phyloP scores from a whole-genome alignment of 2,797 vertebrate genomes.

The Semotilus atromaculatus region DNA sequence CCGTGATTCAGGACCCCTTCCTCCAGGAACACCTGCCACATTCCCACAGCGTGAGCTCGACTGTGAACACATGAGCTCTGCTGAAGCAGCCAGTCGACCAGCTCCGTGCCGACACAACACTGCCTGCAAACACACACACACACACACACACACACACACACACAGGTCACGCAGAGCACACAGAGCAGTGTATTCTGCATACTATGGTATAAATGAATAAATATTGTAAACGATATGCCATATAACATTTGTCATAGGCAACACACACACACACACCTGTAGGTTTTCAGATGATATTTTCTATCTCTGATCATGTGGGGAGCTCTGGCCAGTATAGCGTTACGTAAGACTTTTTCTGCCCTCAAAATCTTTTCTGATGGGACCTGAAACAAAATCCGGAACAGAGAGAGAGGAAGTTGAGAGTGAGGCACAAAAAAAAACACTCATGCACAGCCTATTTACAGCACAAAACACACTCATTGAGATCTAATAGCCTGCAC shows the following conservation, averaged over 20 bases:
- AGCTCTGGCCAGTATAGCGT: conserved; percentile 90
- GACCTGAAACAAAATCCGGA: conserved; percentile 75
- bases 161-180: background rate
- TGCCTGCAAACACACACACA: conserved; percentile 78
- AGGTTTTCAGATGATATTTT: conserved; percentile 98
- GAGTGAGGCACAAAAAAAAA: conserved; percentile 10
- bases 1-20: conserved; percentile 95
- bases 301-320: conserved; percentile 99
- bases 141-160: conserved; percentile 24
- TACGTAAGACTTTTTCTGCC: conserved; percentile 92
- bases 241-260: background rate
- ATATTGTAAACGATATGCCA: background rate
- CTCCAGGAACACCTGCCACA: conserved; percentile 96
- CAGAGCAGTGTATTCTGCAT: background rate
- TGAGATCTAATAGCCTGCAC: conserved; percentile 54
- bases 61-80: conserved; percentile 95
- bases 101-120: conserved; percentile 96
- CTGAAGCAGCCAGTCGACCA: conserved; percentile 97
- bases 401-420: background rate
- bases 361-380: conserved; percentile 96
- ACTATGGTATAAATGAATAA: background rate
- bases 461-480: conserved; percentile 15
- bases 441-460: conserved; percentile 28
- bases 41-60: conserved; percentile 93
- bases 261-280: conserved; percentile 81